A percentile compares a stretch with the other conserved stretches of the same genome.
phyloP scores from a whole-genome alignment of 2,888 invertebrate species.

The Onthophagus sagittarius region DNA sequence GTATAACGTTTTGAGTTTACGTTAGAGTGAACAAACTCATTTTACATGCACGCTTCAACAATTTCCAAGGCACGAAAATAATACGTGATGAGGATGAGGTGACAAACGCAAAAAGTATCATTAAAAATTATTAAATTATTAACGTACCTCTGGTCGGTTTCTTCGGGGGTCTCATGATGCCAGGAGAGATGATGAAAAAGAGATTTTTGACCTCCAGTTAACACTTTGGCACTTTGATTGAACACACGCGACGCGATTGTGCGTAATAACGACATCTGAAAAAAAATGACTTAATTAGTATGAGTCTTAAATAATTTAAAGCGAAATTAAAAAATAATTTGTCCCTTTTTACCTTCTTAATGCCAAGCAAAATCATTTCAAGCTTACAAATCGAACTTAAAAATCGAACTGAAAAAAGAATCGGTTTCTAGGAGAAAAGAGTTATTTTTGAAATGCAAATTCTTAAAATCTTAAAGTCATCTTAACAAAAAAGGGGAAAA shows the following conservation, averaged over 20 bases:
- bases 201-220: conserved; percentile 12
- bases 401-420: neutral
- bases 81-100: too few species aligned
- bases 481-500: neutral
- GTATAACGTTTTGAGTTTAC: neutral
- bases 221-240: conserved; percentile 23
- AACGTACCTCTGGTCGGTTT: conserved; percentile 50
- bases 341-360: neutral
- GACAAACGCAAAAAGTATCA: neutral
- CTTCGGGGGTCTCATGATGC: conserved; percentile 52
- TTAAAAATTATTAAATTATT: conserved; percentile 11
- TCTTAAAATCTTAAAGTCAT: neutral
- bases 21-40: neutral
- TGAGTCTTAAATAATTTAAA: neutral
- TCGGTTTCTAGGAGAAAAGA: neutral
- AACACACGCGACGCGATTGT: conserved; percentile 24
- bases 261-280: conserved; percentile 32
- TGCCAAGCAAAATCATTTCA: neutral
- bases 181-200: conserved; percentile 25
- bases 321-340: neutral
- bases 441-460: neutral
- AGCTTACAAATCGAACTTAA: neutral
- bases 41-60: neutral
- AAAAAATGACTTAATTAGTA: conserved; percentile 1
- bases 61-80: neutral